phyloP scores from a whole-genome alignment of 1,140 invertebrate genomes.

The Oryctes rhinoceros region DNA sequence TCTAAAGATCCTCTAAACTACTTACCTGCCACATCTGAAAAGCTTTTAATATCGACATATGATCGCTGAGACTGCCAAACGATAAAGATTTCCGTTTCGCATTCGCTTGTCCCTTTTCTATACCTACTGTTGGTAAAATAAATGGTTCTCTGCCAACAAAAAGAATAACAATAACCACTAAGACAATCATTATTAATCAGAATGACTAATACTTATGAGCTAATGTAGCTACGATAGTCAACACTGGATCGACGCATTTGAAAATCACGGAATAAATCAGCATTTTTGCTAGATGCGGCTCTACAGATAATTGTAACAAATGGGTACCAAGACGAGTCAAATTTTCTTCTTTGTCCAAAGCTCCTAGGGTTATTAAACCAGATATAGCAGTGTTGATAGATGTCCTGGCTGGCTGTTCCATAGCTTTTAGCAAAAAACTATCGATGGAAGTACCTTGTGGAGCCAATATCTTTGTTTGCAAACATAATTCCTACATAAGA shows the following conservation, averaged over 20 bases:
- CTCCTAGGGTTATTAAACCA: constrained; percentile 74
- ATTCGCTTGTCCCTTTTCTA: constrained; percentile 63
- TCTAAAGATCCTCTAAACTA: background rate
- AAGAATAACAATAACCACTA: constrained; percentile 33
- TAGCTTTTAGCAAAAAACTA: constrained; percentile 81
- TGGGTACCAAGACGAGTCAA: constrained; percentile 82
- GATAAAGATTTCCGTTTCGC: constrained; percentile 72
- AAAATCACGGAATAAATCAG: constrained; percentile 89
- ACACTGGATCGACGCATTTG: constrained; percentile 92
- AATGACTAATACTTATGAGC: constrained; percentile 75
- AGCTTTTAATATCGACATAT: constrained; percentile 85
- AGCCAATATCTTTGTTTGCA: constrained; percentile 84
- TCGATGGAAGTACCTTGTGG: constrained; percentile 79
- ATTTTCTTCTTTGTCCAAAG: constrained; percentile 76
- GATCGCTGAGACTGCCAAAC: constrained; percentile 85
- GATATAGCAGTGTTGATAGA: constrained; percentile 81
- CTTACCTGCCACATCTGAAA: constrained; percentile 80
- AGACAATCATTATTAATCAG: background rate
- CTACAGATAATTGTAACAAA: constrained; percentile 88
- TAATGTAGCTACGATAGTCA: constrained; percentile 90
- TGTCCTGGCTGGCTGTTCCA: constrained; percentile 84
- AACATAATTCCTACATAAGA: constrained; percentile 81
- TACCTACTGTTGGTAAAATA: constrained; percentile 74
- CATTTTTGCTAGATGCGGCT: constrained; percentile 92
- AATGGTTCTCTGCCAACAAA: constrained; percentile 76